These are phyloP conservation scores for Venustaconcha ellipsiformis DNA, from an alignment of 1,140 invertebrate species.

Conservation along the genomic window DNA sequence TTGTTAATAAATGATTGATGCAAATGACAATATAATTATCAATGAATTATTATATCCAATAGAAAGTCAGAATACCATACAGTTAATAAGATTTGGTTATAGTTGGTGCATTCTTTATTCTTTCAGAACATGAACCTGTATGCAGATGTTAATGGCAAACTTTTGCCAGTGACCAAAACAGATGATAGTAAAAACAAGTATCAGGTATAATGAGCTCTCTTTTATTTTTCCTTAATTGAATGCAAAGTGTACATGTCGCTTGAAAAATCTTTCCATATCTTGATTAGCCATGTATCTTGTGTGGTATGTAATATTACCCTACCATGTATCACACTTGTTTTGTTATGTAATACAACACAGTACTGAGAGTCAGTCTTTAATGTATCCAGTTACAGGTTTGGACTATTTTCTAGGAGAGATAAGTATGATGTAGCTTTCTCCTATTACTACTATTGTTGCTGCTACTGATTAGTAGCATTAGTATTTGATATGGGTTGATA, in stretches of 20 bases:
- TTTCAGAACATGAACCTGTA: conserved; percentile 78
- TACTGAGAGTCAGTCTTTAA: neutral
- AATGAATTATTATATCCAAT: no score
- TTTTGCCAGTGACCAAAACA: conserved; percentile 82
- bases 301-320: neutral
- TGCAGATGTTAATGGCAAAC: conserved; percentile 86
- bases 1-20: no score
- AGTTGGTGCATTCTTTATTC: conserved; percentile 28
- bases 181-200: conserved; percentile 77
- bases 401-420: neutral
- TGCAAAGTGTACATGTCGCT: neutral
- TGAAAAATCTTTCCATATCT: neutral
- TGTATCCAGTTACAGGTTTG: neutral
- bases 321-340: neutral
- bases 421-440: no score
- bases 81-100: neutral
- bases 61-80: no score
- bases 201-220: conserved; percentile 73
- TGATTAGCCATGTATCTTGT: neutral
- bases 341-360: neutral
- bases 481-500: no score
- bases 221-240: neutral
- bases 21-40: no score
- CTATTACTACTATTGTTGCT: no score
- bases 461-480: no score